Evolutionary conservation across 2,797 vertebrate species (phyloP), one percentile per base, ranked within the genome.

Genomic region (Anabas testudineus): DNA sequence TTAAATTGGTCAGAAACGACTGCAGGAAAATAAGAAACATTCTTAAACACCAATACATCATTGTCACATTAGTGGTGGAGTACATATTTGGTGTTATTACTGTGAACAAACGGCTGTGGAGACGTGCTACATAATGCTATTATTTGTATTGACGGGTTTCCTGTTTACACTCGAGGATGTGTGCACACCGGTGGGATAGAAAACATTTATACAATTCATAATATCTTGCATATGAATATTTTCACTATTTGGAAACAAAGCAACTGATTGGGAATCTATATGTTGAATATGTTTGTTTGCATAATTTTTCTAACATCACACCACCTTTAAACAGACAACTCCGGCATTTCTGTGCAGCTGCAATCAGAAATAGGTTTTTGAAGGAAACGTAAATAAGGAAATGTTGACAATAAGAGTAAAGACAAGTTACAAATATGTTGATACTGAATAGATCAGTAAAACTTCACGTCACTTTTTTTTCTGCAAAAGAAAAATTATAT

Each of bases 1-100:
- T 68, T 62, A 46, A 70, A 85, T 70, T 75, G 62, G 61, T 78
- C 41, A 45, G 55, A 72, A 67, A 70, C 19, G 66, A 68, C 36
- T 52, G 67, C 22, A 55, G 47, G 51, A 78, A 60, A 70, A 52
- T 72, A 64, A 24, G 43, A 57, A 66, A 52, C 19, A 22, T 26
- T 22, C 26, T 56, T 57, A 42, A 74, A 67, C 71, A 57, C 32
- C 55, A 19, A 58, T 72, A n/a, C 45, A 80, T 84, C 77, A 76
- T 16, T 78, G 84, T 85, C 82, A 76, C 66, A 67, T 82, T 74
- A 80, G 34, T 19, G 42, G 26, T 48, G 10, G 46, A 57, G 43
- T 63, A 7, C 47, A 8, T 43, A 67, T 68, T 71, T 65, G 56
- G 3, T 65, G 46, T 73, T 75, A 79, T 73, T 63, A 68, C 57